Percentiles rank a stretch among this genome's conserved stretches.
These are phyloP conservation scores for Sturnus vulgaris DNA, from an alignment of 2,113 vertebrate species.

Conservation along the genomic window DNA sequence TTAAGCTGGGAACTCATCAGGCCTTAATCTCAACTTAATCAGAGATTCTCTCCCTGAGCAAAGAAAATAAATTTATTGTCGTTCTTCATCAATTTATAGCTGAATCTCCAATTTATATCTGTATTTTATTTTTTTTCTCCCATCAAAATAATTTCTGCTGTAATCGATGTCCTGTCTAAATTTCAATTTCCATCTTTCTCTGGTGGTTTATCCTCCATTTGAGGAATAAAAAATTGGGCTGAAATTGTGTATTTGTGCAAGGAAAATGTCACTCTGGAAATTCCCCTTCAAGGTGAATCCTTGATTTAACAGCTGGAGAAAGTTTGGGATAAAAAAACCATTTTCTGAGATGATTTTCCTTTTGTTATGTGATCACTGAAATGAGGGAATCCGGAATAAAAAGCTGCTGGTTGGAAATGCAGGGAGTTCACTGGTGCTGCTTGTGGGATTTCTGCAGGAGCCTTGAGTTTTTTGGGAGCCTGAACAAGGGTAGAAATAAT, in stretches of 20 bases:
- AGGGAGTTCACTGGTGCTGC: background rate
- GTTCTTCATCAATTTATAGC: background rate
- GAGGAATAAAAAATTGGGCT: background rate
- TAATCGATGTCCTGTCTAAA: background rate
- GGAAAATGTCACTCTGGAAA: background rate
- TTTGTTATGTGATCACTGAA: background rate
- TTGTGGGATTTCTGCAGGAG: background rate
- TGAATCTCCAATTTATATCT: background rate
- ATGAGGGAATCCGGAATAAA: background rate
- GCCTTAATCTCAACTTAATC: too few relatives aligned
- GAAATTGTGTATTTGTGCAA: background rate
- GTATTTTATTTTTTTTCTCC: background rate
- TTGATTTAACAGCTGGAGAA: background rate
- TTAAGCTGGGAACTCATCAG: background rate
- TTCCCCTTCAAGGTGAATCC: background rate
- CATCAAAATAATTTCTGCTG: fast-evolving
- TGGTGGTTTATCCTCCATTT: background rate
- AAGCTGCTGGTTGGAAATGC: fast-evolving
- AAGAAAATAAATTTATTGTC: background rate
- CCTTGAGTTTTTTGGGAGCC: background rate
- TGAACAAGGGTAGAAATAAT: background rate
- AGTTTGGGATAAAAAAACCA: background rate
- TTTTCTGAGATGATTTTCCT: background rate
- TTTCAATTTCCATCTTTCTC: background rate
- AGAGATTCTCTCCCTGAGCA: fast-evolving